Evolutionary conservation across 1,140 invertebrate genomes (phyloP).

Genomic region (Colletes gigas): DNA sequence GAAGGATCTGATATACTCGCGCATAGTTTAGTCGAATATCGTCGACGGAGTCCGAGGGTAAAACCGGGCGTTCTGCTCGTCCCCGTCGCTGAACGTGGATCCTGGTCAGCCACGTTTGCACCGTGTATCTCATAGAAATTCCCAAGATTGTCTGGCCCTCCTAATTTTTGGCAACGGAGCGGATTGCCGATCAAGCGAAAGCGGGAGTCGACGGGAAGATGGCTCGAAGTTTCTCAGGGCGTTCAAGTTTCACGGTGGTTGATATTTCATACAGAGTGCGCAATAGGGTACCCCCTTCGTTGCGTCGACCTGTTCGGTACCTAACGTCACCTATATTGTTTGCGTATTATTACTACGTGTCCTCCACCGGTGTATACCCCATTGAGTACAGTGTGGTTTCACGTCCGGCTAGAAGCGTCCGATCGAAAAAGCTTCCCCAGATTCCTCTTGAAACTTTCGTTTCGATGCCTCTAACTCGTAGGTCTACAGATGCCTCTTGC

Average conservation of each 20-base stretch:
- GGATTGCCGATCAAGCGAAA: constrained; percentile 49
- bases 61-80: not conserved
- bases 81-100: not conserved
- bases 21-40: constrained; percentile 62
- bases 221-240: constrained; percentile 78
- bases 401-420: constrained; percentile 71
- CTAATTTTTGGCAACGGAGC: constrained; percentile 3
- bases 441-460: not conserved
- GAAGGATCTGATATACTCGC: constrained; percentile 51
- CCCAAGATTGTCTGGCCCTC: constrained; percentile 47
- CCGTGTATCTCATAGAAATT: constrained; percentile 52
- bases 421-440: constrained; percentile 25
- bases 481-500: too few species aligned
- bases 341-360: constrained; percentile 68
- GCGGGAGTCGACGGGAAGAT: constrained; percentile 47
- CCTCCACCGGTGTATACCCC: constrained; percentile 58
- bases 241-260: constrained; percentile 81
- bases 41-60: not conserved
- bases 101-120: constrained; percentile 40
- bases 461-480: too few species aligned
- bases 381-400: constrained; percentile 78
- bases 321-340: constrained; percentile 76
- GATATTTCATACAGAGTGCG: constrained; percentile 81
- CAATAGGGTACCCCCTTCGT: constrained; percentile 71
- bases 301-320: constrained; percentile 62